Evolutionary conservation across 2,888 invertebrate genomes (phyloP).

Genomic region (Scaptomyza caliginosa): DNA sequence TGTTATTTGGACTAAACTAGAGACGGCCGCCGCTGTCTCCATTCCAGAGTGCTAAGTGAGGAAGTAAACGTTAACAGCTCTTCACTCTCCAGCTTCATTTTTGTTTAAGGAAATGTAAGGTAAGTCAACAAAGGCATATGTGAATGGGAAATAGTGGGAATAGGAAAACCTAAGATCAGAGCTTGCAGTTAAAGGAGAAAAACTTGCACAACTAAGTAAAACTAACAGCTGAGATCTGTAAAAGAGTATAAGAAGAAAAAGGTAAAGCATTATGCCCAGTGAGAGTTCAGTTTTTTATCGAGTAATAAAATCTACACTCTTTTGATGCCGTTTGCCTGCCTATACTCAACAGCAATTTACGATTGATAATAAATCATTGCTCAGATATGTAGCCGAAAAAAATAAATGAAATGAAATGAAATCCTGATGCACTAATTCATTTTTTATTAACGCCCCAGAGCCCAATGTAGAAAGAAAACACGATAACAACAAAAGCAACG

Average conservation of each 20-base stretch:
- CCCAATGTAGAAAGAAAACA: conserved; percentile 36
- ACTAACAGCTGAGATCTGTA: conserved; percentile 2
- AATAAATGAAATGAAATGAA: conserved; percentile 22
- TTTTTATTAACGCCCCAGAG: conserved; percentile 68
- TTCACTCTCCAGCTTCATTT: background rate
- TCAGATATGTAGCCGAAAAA: conserved; percentile 34
- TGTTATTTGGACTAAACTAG: conserved; percentile 72
- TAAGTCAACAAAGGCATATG: conserved; percentile 37
- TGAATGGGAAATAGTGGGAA: conserved; percentile 22
- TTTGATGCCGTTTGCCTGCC: conserved; percentile 36
- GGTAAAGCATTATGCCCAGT: conserved; percentile 5
- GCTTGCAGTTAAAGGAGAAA: conserved; percentile 16
- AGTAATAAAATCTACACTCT: conserved; percentile 52
- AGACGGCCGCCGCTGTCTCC: conserved; percentile 4
- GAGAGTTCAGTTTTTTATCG: conserved; percentile 42
- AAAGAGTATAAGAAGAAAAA: conserved; percentile 10
- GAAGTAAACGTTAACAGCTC: conserved; percentile 56
- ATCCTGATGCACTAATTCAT: conserved; percentile 74
- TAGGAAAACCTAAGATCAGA: conserved; percentile 5
- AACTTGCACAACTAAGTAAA: conserved; percentile 15
- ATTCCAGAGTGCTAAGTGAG: conserved; percentile 66
- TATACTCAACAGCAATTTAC: conserved; percentile 65
- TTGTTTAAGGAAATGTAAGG: conserved; percentile 22
- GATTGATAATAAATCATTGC: conserved; percentile 73
- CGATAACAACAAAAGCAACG: conserved; percentile 23